Conservation (phyloP, 2,888 invertebrate species). For the Heterodera filipjevi region DNA sequence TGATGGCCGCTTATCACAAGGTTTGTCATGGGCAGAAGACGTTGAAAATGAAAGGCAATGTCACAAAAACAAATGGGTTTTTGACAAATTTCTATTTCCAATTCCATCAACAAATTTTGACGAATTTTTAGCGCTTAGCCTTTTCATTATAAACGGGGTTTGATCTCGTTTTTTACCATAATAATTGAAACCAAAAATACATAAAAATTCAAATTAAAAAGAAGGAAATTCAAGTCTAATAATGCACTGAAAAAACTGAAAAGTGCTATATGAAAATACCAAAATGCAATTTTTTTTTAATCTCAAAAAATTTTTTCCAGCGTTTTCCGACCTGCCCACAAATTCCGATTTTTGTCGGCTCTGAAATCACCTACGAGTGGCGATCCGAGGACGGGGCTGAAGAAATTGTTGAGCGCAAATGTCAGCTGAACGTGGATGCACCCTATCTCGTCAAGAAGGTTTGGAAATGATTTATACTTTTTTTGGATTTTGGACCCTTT, state of each 20-base stretch:
- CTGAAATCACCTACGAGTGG: constrained; percentile 79
- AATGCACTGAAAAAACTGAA: too few species aligned
- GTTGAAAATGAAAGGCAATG: too few species aligned
- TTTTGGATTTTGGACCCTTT: neutral
- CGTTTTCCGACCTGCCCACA: constrained; percentile 83
- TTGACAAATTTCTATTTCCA: too few species aligned
- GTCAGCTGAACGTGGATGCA: constrained; percentile 87
- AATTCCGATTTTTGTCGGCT: constrained; percentile 90
- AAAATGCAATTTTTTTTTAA: neutral
- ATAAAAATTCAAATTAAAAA: neutral
- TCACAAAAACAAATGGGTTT: too few species aligned
- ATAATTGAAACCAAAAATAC: too few species aligned
- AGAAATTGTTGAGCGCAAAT: constrained; percentile 80
- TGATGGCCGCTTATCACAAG: constrained; percentile 92
- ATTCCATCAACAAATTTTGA: too few species aligned
- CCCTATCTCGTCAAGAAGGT: constrained; percentile 92
- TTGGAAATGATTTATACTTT: neutral
- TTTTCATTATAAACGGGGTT: too few species aligned
- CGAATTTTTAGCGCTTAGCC: too few species aligned
- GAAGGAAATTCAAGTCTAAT: too few species aligned
- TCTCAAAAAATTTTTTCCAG: too few species aligned
- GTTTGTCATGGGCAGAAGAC: constrained; percentile 21
- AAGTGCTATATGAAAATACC: neutral
- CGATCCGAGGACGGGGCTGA: constrained; percentile 79
- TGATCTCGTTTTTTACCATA: too few species aligned